These are phyloP conservation scores for Cochlearius cochlearius DNA, from an alignment of 2,113 vertebrate species.

Conservation along the genomic window DNA sequence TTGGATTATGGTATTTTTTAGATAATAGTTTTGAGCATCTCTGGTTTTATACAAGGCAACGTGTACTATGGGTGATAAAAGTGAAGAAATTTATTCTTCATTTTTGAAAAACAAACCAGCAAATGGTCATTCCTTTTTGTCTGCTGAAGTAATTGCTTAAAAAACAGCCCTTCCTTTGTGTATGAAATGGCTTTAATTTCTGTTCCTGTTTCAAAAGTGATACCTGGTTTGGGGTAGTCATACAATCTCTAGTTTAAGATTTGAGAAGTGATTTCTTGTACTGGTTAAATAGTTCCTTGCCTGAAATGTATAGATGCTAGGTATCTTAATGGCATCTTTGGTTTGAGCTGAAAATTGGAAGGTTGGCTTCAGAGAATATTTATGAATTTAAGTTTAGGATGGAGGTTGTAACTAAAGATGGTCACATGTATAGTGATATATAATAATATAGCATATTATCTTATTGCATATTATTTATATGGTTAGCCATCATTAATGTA, in stretches of 20 bases:
- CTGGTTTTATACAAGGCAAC: not conserved
- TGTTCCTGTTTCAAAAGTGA: not conserved
- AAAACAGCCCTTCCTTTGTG: not conserved
- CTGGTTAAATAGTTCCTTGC: not conserved
- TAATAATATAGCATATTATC: not conserved
- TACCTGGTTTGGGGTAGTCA: not conserved
- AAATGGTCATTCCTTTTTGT: not conserved
- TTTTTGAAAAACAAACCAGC: not conserved
- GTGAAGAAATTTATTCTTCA: not conserved
- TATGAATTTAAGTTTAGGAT: not conserved
- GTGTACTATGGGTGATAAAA: not conserved
- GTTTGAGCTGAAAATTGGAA: not conserved
- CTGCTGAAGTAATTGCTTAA: not conserved
- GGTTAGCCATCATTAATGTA: not conserved
- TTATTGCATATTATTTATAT: not conserved
- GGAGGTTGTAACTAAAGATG: not conserved
- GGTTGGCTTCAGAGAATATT: not conserved
- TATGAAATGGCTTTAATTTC: not conserved
- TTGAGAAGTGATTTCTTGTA: not conserved
- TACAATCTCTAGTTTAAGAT: not conserved
- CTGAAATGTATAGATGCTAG: not conserved
- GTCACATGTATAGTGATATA: not conserved
- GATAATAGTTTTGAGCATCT: not conserved
- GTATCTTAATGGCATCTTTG: not conserved
- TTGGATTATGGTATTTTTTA: not conserved